Base-by-base conservation (phyloP, 2,797 vertebrate genomes). In the Anabas testudineus region DNA sequence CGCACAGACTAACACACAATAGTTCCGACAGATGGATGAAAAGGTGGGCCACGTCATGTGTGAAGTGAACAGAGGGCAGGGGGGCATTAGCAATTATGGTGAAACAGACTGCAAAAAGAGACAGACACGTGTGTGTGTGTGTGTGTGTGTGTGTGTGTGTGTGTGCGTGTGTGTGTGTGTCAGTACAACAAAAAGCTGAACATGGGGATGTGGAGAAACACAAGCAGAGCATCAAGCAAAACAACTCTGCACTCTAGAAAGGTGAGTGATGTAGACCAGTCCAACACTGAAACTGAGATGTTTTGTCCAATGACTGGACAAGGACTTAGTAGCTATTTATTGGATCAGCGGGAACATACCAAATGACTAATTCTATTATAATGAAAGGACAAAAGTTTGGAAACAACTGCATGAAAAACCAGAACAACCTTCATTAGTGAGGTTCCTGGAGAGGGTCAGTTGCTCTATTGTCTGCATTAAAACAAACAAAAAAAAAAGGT, bases 1-100 rank as follows among this genome's bases (percentile, higher is more conserved):
- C 60, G 71, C 75, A 67, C 76, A 76, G 51, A 67, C 74, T 56
- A 71, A 65, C 71, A 71, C 83, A 81, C 80, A 84, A 81, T 72
- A 67, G 71, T 81, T 86, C 78, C 54, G 86, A 92, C 93, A 95
- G 93, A 94, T 93, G 92, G 93, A 87, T 75, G 58, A 87, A 92
- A 92, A 94, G 91, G 92, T 91, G 93, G 89, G 80, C 85, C 87
- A 90, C 72, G 70, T 93, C 92, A 93, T 92, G 91, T 93, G 91
- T 93, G 90, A 94, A 92, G 83, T 71, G 84, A 92, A 84, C 81
- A 85, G 77, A 79, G 86, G 76, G 80, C 74, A 58, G 61, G 83
- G 71, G 78, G 80, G 80, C 83, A 87, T 83, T 82, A 71, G 80
- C 78, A 77, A 82, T 86, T 88, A 87, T 71, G 78, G 83, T 74